Evolutionary conservation across 1,140 invertebrate species (phyloP).

Genomic region (Sarcophaga peregrina): DNA sequence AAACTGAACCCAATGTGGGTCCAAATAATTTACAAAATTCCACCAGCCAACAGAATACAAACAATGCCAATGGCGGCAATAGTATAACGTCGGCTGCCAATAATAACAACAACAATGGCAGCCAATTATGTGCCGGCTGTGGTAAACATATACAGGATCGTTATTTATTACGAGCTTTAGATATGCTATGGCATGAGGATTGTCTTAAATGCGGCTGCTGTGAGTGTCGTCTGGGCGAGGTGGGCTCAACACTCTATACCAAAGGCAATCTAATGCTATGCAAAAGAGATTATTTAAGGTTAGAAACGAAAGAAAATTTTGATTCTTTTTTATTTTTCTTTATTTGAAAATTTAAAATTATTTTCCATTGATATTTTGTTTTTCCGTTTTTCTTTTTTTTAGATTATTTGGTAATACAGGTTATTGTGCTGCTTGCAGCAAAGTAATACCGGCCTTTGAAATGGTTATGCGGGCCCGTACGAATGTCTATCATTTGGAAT

Average conservation of each 20-base stretch:
- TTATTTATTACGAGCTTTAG: constrained; percentile 85
- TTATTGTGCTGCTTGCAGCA: constrained; percentile 93
- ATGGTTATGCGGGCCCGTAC: constrained; percentile 98
- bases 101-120: constrained; percentile 69
- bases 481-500: constrained; percentile 98
- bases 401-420: constrained; percentile 89
- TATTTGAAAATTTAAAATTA: not conserved
- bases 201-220: constrained; percentile 98
- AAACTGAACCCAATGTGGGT: constrained; percentile 70
- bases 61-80: constrained; percentile 55
- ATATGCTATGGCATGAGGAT: constrained; percentile 97
- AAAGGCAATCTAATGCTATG: constrained; percentile 98
- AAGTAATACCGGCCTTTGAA: constrained; percentile 97
- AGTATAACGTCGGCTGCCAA: constrained; percentile 54
- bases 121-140: constrained; percentile 85
- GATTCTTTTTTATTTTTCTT: not conserved
- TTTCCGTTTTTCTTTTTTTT: constrained; percentile 46
- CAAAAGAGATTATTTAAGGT: constrained; percentile 97
- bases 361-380: constrained; percentile 8
- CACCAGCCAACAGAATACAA: constrained; percentile 54
- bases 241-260: constrained; percentile 96
- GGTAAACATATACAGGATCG: constrained; percentile 88
- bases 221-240: constrained; percentile 95
- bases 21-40: constrained; percentile 58
- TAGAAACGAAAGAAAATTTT: constrained; percentile 48